Base-by-base conservation (phyloP, 2,888 invertebrate genomes). In the Eremobia ochroleuca region DNA sequence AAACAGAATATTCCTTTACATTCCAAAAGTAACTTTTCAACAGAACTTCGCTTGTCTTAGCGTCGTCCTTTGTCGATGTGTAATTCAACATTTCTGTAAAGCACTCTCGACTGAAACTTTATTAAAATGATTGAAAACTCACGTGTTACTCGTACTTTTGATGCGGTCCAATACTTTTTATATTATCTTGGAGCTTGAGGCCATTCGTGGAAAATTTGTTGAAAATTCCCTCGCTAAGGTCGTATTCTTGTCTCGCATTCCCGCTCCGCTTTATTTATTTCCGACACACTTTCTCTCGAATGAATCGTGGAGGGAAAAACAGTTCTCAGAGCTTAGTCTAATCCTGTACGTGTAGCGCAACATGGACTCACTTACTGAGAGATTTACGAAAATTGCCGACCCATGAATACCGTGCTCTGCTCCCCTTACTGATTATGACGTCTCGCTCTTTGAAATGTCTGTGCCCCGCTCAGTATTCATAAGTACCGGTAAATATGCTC, bases 311-410 rank as follows among this genome's bases (percentile, higher is more conserved):
- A 90, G 89, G 87, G 91, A 92, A 92, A 94, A 93, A 94, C 94
- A 93, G 93, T 93, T 94, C 91, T 89, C 91, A 90, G 91, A 87
- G 94, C 93, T 94, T 92, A 93, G 89, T 88, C 90, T 94, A 93
- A 94, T 93, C 93, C 92, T 88, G 87, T 90, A 91, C 91, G 90
- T 91, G 92, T 92, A 89, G 89, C 87, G 86, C 89, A 90, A 92
- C 91, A 93, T 86, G 90, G 91, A 91, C 91, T 90, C 92, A 92
- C 93, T 93, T 92, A 92, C 91, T 89, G 90, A 91, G 92, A 93
- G 94, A 93, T 94, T 94, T 92, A 88, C 79, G 85, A 83, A 90
- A 91, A 91, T 91, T 90, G 91, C 90, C 88, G 87, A 88, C 85
- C 88, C 87, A 88, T 86, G 89, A 90, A 90, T 88, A 91, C 90